Evolutionary conservation across 1,140 invertebrate species (phyloP).

Genomic region (Saccostrea glomerata): DNA sequence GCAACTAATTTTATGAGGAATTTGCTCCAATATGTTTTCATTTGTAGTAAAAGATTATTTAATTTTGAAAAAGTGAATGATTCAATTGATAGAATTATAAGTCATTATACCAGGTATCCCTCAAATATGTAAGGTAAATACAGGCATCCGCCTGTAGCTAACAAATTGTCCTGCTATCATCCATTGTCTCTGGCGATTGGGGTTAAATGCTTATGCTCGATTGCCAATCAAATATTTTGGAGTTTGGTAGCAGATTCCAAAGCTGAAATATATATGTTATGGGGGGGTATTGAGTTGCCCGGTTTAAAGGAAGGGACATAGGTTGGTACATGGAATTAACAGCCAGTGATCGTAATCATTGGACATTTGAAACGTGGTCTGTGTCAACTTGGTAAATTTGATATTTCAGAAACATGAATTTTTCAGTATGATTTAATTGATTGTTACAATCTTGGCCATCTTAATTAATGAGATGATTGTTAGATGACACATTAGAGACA

Average conservation of each 20-base stretch:
- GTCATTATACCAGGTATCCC: not conserved
- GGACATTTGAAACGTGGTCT: conserved; percentile 23
- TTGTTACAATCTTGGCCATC: conserved; percentile 34
- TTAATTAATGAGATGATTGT: conserved; percentile 41
- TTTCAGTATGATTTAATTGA: conserved; percentile 42
- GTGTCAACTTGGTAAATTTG: conserved; percentile 41
- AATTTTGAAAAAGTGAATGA: not conserved
- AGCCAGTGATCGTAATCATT: not conserved
- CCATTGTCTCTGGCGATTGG: not conserved
- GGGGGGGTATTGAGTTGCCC: conserved; percentile 6
- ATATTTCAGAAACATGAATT: conserved; percentile 40
- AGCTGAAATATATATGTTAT: conserved; percentile 21
- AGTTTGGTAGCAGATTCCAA: conserved; percentile 6
- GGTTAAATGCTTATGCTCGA: not conserved
- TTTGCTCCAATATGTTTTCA: not conserved
- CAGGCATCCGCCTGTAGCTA: not conserved
- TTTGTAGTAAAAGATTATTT: not conserved
- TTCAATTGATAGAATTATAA: not conserved
- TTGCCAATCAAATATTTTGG: conserved; percentile 32
- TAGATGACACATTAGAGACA: conserved; percentile 28
- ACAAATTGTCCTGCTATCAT: not conserved
- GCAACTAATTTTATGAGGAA: conserved; percentile 16
- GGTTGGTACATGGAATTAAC: conserved; percentile 36
- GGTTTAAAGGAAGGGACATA: conserved; percentile 23
- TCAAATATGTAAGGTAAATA: not conserved